phyloP scores from a whole-genome alignment of 2,113 vertebrate species.

The Eublepharis macularius region DNA sequence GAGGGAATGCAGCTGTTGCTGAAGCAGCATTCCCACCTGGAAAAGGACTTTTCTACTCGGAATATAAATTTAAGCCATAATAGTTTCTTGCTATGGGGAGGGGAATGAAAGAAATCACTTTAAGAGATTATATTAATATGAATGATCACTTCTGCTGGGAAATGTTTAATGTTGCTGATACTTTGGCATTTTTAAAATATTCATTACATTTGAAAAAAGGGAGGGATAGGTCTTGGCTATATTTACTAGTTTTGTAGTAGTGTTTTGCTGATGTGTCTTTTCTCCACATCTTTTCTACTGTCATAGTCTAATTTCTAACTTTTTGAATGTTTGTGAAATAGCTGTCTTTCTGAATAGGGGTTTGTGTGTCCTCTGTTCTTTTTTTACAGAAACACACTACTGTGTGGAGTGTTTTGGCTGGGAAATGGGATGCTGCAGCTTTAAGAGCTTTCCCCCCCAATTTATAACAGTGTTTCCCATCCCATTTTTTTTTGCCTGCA shows the following conservation, averaged over 20 bases:
- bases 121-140: conserved; percentile 81
- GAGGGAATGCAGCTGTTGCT: conserved; percentile 57
- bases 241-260: conserved; percentile 83
- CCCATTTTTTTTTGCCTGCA: conserved; percentile 84
- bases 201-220: conserved; percentile 61
- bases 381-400: conserved; percentile 75
- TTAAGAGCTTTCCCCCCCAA: conserved; percentile 75
- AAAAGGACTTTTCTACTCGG: conserved; percentile 77
- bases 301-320: conserved; percentile 68
- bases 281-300: conserved; percentile 68
- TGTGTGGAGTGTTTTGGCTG: conserved; percentile 75
- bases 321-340: conserved; percentile 66
- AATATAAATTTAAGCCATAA: conserved; percentile 84
- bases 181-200: conserved; percentile 68
- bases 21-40: conserved; percentile 69
- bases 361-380: conserved; percentile 70
- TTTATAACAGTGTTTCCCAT: conserved; percentile 82
- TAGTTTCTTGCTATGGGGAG: conserved; percentile 80
- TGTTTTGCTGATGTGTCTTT: conserved; percentile 76
- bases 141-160: conserved; percentile 80
- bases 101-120: conserved; percentile 78
- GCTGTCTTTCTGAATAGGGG: conserved; percentile 71
- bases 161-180: conserved; percentile 77
- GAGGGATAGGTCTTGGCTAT: conserved; percentile 74
- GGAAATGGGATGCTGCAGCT: conserved; percentile 80